Conservation (phyloP, 2,888 invertebrate genomes). For the Charanyca ferruginea region DNA sequence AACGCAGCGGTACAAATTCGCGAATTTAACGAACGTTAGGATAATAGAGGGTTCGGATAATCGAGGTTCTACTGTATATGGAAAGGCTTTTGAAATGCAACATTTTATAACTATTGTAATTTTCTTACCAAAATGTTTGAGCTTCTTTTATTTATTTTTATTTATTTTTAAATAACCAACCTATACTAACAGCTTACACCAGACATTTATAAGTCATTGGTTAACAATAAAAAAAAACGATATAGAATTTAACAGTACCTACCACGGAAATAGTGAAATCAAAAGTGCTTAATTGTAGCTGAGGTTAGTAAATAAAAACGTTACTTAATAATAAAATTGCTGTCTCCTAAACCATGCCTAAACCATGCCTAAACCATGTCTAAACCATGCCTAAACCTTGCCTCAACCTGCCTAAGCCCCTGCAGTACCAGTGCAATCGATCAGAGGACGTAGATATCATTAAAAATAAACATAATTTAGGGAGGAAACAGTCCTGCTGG, state of each 20-base stretch:
- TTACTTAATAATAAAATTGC: conserved; percentile 36
- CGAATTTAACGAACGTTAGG: too few relatives aligned
- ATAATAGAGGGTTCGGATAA: too few relatives aligned
- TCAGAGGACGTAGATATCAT: not conserved
- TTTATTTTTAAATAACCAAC: too few relatives aligned
- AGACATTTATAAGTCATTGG: too few relatives aligned
- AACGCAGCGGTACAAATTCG: too few relatives aligned
- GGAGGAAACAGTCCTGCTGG: conserved; percentile 2
- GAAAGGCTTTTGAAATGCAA: not conserved
- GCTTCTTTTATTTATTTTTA: too few relatives aligned
- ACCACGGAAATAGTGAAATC: not conserved
- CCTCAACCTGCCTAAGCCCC: not conserved
- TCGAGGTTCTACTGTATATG: too few relatives aligned
- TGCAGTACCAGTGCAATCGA: not conserved
- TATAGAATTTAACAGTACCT: too few relatives aligned
- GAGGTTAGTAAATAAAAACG: conserved; percentile 50
- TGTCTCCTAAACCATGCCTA: conserved; percentile 30
- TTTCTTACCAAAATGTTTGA: not conserved
- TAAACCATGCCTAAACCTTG: not conserved
- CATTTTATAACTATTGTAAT: conserved; percentile 8
- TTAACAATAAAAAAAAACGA: too few relatives aligned
- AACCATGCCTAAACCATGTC: too few relatives aligned
- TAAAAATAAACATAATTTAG: not conserved
- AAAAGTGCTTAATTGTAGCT: conserved; percentile 12
- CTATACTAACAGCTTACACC: too few relatives aligned